These are phyloP conservation scores for Verasper variegatus DNA, from an alignment of 2,113 vertebrate species.

Conservation along the genomic window DNA sequence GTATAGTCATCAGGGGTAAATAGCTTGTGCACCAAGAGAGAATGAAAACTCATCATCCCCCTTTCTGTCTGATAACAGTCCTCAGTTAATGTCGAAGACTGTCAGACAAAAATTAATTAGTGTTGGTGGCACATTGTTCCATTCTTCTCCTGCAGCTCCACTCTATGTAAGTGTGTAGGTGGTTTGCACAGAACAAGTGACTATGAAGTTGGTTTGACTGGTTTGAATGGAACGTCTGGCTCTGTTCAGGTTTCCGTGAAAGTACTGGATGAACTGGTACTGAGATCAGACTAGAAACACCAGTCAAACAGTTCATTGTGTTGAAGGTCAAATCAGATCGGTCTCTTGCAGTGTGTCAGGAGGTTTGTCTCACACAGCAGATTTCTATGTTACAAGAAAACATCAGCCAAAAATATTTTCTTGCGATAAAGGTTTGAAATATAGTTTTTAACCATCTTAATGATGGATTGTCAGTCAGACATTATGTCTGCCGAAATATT, in stretches of 20 bases:
- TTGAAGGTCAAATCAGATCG: background rate
- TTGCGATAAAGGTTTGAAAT: no score
- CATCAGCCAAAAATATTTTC: no score
- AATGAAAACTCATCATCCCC: conserved; percentile 2
- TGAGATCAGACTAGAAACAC: background rate
- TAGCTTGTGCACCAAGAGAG: conserved; percentile 1
- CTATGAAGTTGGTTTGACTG: background rate
- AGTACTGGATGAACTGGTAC: conserved; percentile 5
- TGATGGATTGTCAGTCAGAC: no score
- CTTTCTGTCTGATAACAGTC: conserved; percentile 1
- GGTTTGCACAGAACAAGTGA: background rate
- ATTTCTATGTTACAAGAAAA: no score
- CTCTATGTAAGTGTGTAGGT: background rate
- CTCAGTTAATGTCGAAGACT: conserved; percentile 1
- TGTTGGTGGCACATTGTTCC: conserved; percentile 4
- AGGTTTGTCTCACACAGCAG: no score
- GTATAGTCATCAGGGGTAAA: conserved; percentile 1
- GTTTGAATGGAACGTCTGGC: conserved; percentile 1
- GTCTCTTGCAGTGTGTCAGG: background rate
- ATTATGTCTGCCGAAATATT: no score
- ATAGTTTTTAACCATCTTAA: no score
- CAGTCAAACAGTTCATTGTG: background rate
- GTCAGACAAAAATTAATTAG: conserved; percentile 8
- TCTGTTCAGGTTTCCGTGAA: conserved; percentile 14
- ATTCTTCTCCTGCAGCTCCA: background rate